Base-by-base conservation (phyloP, 1,140 invertebrate genomes). In the Geopemphigus sp. region DNA sequence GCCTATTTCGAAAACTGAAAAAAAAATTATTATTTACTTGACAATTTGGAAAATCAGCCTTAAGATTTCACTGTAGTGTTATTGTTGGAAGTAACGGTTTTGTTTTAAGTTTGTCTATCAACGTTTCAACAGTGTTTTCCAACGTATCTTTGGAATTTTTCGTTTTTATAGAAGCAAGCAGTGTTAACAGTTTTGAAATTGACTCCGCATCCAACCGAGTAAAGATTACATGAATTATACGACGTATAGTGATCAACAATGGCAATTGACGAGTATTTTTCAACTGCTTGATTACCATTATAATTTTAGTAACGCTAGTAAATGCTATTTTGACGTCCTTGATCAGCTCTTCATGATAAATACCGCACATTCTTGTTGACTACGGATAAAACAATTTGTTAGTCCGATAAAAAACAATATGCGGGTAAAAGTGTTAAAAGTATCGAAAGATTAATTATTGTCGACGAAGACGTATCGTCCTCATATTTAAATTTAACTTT, bases 311-410 rank as follows among this genome's bases (percentile, higher is more conserved):
- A 24, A 68, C 3, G 47, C 45, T 15, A 24, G 47, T 26, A 0
- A 68, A 8, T 24, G 14, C 22, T 3, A 26, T 10, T 8, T 1
- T 10, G 15, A 50, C 39, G 15, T 68, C 3, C 8, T 39, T 8
- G 32, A 39, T 39, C 1, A 11, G 4, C 0, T 50, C 45, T 26
- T 50, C 14, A 26, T 26, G 14, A 68, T 50, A 68, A 5, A 68
- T 50, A 5, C 22, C 10, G 47, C 5, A 26, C 66, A 68, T 50
- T 26, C 24, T 68, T 50, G 66, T 26, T 1, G 1, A 3, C 66
- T 68, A 47, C 17, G 26, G 10, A 68, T 50, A 68, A 68, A 47
- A 47, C n/a, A 66, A n/a, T 64, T 39, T 22, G 5, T 66, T 66
- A 66, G 32, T 39, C n/a, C n/a, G 12, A 45, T 32, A 64, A 64